Conservation (phyloP, 2,797 vertebrate species). For the Darevskia nairensis region DNA sequence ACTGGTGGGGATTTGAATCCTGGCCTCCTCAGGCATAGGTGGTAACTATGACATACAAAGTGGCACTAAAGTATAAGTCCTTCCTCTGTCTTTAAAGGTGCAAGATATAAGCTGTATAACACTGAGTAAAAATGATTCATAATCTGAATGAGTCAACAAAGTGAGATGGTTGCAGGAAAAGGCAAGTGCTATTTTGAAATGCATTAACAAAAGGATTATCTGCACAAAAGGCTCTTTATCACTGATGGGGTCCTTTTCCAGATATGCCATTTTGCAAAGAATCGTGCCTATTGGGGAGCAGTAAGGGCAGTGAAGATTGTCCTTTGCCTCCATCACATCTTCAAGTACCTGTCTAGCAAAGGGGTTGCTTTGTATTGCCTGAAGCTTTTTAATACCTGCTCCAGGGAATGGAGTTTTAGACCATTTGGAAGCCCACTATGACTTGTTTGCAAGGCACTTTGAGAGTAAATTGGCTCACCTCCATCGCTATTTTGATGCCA, state of each 20-base stretch:
- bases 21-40: neutral
- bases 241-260: neutral
- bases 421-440: too few species aligned
- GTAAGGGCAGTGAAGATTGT: too few species aligned
- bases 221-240: neutral
- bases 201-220: neutral
- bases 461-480: too few species aligned
- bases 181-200: neutral
- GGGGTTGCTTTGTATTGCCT: too few species aligned
- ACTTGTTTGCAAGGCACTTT: too few species aligned
- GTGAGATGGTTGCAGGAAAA: constrained; percentile 13
- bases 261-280: neutral
- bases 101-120: neutral
- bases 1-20: neutral
- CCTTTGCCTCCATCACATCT: too few species aligned
- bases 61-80: neutral
- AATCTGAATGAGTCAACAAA: constrained; percentile 13
- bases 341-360: too few species aligned
- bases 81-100: neutral
- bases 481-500: too few species aligned
- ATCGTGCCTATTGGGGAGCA: too few species aligned
- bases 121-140: neutral
- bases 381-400: too few species aligned
- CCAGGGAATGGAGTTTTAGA: too few species aligned
- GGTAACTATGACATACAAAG: neutral